These are phyloP conservation scores for Puffinus mauretanicus DNA, from an alignment of 2,113 vertebrate species.

Conservation along the genomic window DNA sequence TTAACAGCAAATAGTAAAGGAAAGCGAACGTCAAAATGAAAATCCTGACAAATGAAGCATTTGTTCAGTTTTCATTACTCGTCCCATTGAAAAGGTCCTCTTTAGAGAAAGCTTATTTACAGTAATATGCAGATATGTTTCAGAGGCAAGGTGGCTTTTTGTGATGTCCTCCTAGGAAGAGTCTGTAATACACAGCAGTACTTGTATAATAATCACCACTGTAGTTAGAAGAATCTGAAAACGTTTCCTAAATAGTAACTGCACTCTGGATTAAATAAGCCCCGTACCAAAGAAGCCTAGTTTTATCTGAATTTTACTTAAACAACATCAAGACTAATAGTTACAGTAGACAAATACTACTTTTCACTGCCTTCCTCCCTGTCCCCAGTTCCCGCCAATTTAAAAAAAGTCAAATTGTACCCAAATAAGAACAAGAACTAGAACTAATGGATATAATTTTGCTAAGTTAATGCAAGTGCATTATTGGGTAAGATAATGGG, in stretches of 20 bases:
- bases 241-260: background rate
- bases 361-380: background rate
- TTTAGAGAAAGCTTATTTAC: background rate
- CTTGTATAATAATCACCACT: background rate
- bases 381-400: background rate
- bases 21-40: background rate
- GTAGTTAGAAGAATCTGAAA: background rate
- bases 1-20: background rate
- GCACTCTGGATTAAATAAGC: background rate
- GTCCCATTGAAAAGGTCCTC: background rate
- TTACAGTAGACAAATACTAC: background rate
- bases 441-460: background rate
- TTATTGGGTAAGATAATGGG: background rate
- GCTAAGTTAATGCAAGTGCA: background rate
- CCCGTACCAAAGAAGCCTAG: background rate
- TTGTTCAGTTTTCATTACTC: background rate
- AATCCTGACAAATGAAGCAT: background rate
- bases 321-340: background rate
- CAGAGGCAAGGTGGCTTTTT: background rate
- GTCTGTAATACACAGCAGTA: background rate
- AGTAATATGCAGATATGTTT: background rate
- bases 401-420: background rate
- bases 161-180: background rate
- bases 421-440: background rate
- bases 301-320: background rate